Evolutionary conservation across 2,113 vertebrate species (phyloP), one percentile per base, ranked within the genome.

Genomic region (Corynorhinus townsendii): DNA sequence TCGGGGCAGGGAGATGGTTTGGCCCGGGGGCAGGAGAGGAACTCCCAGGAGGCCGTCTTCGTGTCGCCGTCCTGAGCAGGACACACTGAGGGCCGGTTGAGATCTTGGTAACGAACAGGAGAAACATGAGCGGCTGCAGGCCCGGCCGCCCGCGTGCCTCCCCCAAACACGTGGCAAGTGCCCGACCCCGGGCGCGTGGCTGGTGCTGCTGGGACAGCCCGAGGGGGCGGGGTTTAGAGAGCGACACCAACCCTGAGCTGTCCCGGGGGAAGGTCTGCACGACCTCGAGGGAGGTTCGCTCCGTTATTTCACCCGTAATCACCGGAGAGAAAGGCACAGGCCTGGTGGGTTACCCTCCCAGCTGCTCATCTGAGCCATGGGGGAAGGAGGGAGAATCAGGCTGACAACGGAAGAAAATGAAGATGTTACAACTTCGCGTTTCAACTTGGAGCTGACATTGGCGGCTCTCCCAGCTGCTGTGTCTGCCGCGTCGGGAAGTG

Each of bases 391-490:
- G 47, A 66, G 80, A 40, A 10, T 75, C 33, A 14, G 59, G 90
- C 68, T 49, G 75, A 69, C 87, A 87, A 76, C 24, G 19, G 45
- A 47, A 66, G 66, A 64, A 49, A 95, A 97, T 95, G 76, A 92
- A 72, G 81, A 96, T 75, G 95, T 96, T 95, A 77, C 75, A 97
- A 96, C 92, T 96, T 92, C 79, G 72, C 73, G 28, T 90, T 94
- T 94, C 97, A 95, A 96, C 97, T 97, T 96, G 97, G 89, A 96
- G 95, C 89, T 97, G 97, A 96, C 97, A 97, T 97, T 97, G 96
- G 5, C 88, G 93, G 45, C 49, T 91, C 93, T 73, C 95, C 95
- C 88, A 90, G 92, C 86, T 97, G 92, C 93, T 96, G 86, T 95
- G 92, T 95, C 93, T 96, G 95, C 16, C 93, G 59, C 93, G 95